Evolutionary conservation across 1,140 invertebrate genomes (phyloP), one percentile per base, ranked within the genome.

Genomic region (Protaetia brevitarsis): DNA sequence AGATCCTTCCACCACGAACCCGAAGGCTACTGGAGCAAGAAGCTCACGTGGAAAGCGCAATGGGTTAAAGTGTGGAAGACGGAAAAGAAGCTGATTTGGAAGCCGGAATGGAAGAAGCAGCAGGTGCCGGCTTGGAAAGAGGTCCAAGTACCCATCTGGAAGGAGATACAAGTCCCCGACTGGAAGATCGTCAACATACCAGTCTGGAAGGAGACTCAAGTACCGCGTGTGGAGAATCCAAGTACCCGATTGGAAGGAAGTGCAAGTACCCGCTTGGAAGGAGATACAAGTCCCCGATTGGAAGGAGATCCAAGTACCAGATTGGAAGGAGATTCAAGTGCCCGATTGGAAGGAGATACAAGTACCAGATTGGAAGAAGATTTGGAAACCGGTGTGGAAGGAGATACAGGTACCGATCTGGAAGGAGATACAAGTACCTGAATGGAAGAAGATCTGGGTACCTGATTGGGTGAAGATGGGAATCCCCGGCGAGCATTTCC

Each of bases 401-500:
- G 79, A 82, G 66, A 71, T 82, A n/a, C 80, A 84, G 72, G 82
- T 85, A 6, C 80, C 83, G 8, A 81, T 82, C 70, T 85, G 83
- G 82, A 84, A 83, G 65, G 79, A 83, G 63, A 77, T 77, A 51
- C 80, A 81, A 77, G 81, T 87, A 1, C 87, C 87, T 0, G 85
- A 86, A 70, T 89, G n/a, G n/a, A 75, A 82, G 0, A 89, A 89
- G 86, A 61, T 61, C 11, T 61, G 59, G 59, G 59, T 61, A 31
- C 59, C 59, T 0, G 59, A 61, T 21, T 61, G 59, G 59, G 71
- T 81, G 0, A 88, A 88, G 73, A 83, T 88, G 73, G 87, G 87
- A 16, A 84, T 88, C 62, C 88, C 89, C 3, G 88, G 88, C 34
- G 87, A 89, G 67, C 88, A 89, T 71, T 85, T 84, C 72, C 79